phyloP scores from a whole-genome alignment of 2,888 invertebrate genomes.

The Meganola albula region DNA sequence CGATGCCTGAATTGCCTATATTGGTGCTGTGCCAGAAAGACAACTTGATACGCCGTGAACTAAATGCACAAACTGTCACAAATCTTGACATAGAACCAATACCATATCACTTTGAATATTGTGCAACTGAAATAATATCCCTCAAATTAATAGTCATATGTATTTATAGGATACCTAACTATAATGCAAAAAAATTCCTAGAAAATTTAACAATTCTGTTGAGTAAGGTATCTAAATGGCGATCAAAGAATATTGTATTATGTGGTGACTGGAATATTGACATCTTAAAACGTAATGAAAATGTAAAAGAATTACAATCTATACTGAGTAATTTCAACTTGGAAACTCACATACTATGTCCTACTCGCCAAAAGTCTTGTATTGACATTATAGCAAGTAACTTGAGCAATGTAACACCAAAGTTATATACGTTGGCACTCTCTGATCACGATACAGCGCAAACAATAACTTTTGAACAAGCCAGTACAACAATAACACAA shows the following conservation, averaged over 20 bases:
- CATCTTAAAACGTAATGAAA: background rate
- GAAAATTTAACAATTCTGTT: background rate
- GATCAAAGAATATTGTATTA: background rate
- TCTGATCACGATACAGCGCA: conserved; percentile 4
- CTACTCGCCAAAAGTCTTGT: background rate
- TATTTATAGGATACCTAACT: background rate
- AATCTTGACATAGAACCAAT: too few relatives aligned
- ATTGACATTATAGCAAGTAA: too few relatives aligned
- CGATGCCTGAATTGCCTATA: too few relatives aligned
- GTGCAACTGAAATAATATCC: too few relatives aligned
- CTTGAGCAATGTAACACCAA: too few relatives aligned
- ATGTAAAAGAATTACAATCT: background rate
- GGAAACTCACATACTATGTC: background rate
- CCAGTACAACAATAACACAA: background rate
- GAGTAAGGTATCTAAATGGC: background rate
- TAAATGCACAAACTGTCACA: too few relatives aligned
- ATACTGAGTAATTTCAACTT: conserved; percentile 2
- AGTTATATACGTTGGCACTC: background rate
- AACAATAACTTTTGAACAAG: background rate
- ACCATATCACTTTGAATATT: too few relatives aligned
- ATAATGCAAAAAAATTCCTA: background rate
- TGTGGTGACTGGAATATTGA: background rate
- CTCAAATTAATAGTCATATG: background rate
- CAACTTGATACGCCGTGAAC: too few relatives aligned
- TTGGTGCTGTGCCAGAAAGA: too few relatives aligned